Evolutionary conservation across 1,140 invertebrate genomes (phyloP).

Genomic region (Conus ventricosus): DNA sequence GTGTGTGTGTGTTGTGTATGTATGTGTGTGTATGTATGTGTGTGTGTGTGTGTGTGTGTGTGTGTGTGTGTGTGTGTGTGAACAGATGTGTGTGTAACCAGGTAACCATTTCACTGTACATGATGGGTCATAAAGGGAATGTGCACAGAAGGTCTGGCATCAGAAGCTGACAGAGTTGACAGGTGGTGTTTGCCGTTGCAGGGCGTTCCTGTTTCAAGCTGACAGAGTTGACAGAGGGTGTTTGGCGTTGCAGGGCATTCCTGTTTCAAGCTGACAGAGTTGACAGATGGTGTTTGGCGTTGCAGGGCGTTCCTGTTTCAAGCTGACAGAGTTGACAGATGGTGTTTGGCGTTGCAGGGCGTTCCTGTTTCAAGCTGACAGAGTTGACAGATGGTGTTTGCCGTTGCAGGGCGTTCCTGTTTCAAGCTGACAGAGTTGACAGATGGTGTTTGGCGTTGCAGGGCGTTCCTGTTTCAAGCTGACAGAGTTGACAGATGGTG

Average conservation of each 20-base stretch:
- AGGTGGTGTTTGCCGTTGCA: constrained; percentile 10
- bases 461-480: too few species aligned
- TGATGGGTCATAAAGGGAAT: too few species aligned
- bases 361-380: too few species aligned
- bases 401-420: constrained; percentile 13
- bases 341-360: constrained; percentile 9
- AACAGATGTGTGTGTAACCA: background rate
- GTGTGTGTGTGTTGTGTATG: background rate
- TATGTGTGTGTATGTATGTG: background rate
- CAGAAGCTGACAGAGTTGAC: too few species aligned
- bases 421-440: too few species aligned
- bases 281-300: background rate
- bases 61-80: background rate
- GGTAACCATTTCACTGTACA: too few species aligned
- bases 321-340: too few species aligned
- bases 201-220: too few species aligned
- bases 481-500: too few species aligned
- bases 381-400: too few species aligned
- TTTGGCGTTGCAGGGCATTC: constrained; percentile 69
- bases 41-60: constrained; percentile 15
- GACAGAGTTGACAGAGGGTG: too few species aligned
- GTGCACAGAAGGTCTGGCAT: too few species aligned
- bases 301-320: background rate
- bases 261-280: constrained; percentile 59
- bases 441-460: constrained; percentile 9